These are phyloP conservation scores for Parnassius mnemosyne DNA, from an alignment of 2,888 invertebrate species.

Conservation along the genomic window DNA sequence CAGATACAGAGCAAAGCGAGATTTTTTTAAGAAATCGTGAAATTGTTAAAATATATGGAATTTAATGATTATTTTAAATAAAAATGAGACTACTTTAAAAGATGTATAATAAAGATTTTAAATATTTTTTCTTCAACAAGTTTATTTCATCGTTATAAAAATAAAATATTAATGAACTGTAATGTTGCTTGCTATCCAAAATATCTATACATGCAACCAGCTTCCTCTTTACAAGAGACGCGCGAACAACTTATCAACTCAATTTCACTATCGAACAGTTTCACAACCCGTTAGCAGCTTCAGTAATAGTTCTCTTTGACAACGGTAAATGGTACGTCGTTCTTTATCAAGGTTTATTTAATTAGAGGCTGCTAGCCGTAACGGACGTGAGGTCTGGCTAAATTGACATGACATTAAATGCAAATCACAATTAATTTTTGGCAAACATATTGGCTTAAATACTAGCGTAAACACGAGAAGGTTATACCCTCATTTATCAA, in stretches of 20 bases:
- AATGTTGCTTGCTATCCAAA: not conserved
- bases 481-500: too few relatives aligned
- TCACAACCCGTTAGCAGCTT: constrained; percentile 20
- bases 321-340: constrained; percentile 4
- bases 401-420: not conserved
- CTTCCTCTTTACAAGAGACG: not conserved
- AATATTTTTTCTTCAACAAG: too few relatives aligned
- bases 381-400: not conserved
- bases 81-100: too few relatives aligned
- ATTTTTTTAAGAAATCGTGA: too few relatives aligned
- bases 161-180: not conserved
- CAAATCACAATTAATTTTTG: not conserved
- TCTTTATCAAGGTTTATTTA: constrained; percentile 17
- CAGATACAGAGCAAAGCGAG: too few relatives aligned
- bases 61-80: too few relatives aligned
- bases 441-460: too few relatives aligned
- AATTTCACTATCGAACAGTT: constrained; percentile 17
- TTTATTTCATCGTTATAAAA: not conserved
- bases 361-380: constrained; percentile 8
- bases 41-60: too few relatives aligned
- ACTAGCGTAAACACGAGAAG: too few relatives aligned
- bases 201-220: not conserved
- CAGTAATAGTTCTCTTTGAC: constrained; percentile 24
- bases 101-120: too few relatives aligned
- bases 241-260: constrained; percentile 16